Percentiles rank a stretch among this genome's conserved stretches.
These are phyloP conservation scores for Neoarius graeffei DNA, from an alignment of 2,113 vertebrate genomes.

Conservation along the genomic window DNA sequence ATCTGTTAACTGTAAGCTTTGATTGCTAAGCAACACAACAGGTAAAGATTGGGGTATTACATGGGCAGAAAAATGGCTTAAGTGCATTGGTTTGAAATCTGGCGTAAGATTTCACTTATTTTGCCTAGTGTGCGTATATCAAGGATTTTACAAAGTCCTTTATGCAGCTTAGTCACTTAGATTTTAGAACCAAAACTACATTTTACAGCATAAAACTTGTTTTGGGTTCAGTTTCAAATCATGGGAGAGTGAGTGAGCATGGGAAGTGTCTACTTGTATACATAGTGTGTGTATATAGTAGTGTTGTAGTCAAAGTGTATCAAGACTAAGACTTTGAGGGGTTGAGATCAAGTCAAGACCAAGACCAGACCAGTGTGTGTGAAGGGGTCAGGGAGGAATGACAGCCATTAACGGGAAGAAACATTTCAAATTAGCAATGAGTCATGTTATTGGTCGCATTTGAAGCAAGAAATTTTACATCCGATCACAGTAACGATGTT, in stretches of 20 bases:
- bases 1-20: not conserved
- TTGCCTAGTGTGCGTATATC: not conserved
- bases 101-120: not conserved
- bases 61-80: not conserved
- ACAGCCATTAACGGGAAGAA: too few species aligned
- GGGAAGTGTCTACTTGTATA: not conserved
- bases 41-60: not conserved
- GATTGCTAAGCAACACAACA: not conserved
- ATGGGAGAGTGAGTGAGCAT: not conserved
- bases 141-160: too few species aligned
- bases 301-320: too few species aligned
- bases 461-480: too few species aligned
- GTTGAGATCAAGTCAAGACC: too few species aligned
- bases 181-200: not conserved
- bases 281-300: not conserved
- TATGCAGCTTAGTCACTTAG: not conserved
- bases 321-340: too few species aligned
- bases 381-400: too few species aligned
- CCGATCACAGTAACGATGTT: too few species aligned
- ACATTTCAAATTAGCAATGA: too few species aligned
- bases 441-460: too few species aligned
- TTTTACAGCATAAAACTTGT: not conserved
- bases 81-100: not conserved
- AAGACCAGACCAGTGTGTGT: too few species aligned
- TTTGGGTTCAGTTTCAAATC: not conserved